These are phyloP conservation scores for Myotis daubentonii DNA, from an alignment of 2,797 vertebrate species.

Conservation along the genomic window DNA sequence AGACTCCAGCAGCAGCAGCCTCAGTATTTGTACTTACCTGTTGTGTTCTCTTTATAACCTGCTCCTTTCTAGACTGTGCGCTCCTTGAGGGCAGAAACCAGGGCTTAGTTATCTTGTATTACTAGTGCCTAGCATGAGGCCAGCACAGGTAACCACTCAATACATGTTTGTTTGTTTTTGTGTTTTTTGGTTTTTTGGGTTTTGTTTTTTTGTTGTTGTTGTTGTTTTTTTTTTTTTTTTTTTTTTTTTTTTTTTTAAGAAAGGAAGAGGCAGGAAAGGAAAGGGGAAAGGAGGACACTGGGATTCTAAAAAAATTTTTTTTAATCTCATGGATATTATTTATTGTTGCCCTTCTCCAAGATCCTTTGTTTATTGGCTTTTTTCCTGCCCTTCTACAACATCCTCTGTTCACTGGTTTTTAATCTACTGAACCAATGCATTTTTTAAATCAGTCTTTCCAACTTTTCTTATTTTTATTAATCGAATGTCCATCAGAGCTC, in stretches of 20 bases:
- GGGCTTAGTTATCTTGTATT: not conserved
- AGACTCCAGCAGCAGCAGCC: not conserved
- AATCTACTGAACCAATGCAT: not conserved
- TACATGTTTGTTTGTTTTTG: not conserved
- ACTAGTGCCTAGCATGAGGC: slow-evolving; percentile 59
- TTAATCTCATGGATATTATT: not conserved
- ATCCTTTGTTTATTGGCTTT: not conserved
- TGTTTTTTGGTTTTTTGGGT: too few species aligned
- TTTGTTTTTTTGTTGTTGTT: not conserved
- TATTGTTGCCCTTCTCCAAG: not conserved
- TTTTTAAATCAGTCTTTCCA: slow-evolving; percentile 32
- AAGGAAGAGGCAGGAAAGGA: not conserved
- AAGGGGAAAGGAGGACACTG: not conserved
- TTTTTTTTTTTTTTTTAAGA: not conserved
- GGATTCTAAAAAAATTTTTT: not conserved
- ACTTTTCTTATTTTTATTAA: not conserved
- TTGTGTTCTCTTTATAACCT: not conserved
- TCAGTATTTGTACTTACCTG: not conserved
- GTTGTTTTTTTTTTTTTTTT: too few species aligned
- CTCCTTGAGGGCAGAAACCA: slow-evolving; percentile 69
- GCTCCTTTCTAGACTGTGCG: slow-evolving; percentile 69
- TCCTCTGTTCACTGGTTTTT: not conserved
- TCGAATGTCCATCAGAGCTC: not conserved
- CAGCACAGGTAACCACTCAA: slow-evolving; percentile 51
- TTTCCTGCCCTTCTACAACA: not conserved